phyloP scores from a whole-genome alignment of 2,113 vertebrate genomes.

The Mola mola region DNA sequence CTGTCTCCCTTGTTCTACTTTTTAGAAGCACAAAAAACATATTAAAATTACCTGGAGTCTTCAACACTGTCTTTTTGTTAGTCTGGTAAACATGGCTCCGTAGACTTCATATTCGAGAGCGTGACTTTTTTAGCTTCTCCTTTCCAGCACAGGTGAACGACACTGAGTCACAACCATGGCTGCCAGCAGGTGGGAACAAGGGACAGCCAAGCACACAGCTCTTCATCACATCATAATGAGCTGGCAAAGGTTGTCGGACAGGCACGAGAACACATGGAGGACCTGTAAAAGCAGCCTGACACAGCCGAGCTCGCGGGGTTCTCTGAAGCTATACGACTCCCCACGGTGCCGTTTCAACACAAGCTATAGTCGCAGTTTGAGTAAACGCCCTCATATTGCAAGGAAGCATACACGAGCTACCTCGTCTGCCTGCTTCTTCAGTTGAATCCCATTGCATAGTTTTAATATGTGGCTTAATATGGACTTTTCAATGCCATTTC shows the following conservation, averaged over 20 bases:
- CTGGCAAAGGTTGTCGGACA: slow-evolving; percentile 70
- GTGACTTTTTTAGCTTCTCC: slow-evolving; percentile 12
- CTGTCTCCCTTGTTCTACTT: background rate
- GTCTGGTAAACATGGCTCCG: slow-evolving; percentile 1
- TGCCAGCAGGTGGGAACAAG: slow-evolving; percentile 51
- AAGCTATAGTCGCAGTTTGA: slow-evolving; percentile 69
- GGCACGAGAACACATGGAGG: slow-evolving; percentile 71
- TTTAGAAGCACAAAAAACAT: background rate
- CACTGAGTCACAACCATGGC: slow-evolving; percentile 49
- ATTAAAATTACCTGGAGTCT: background rate
- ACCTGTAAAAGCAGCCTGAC: slow-evolving; percentile 71
- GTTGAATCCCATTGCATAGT: slow-evolving; percentile 1
- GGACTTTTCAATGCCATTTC: background rate
- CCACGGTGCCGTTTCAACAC: slow-evolving; percentile 58
- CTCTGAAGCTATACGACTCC: slow-evolving; percentile 69
- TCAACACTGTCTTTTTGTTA: slow-evolving; percentile 1
- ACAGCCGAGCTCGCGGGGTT: slow-evolving; percentile 47
- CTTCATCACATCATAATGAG: slow-evolving; percentile 75
- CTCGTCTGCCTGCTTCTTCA: slow-evolving; percentile 1
- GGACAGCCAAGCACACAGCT: slow-evolving; percentile 51
- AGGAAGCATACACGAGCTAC: slow-evolving; percentile 14
- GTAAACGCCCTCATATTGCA: slow-evolving; percentile 48
- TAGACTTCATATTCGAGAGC: background rate
- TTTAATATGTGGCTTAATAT: background rate
- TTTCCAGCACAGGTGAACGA: slow-evolving; percentile 45